Conservation (phyloP, 2,113 vertebrate genomes). For the Megaceryle maxima region DNA sequence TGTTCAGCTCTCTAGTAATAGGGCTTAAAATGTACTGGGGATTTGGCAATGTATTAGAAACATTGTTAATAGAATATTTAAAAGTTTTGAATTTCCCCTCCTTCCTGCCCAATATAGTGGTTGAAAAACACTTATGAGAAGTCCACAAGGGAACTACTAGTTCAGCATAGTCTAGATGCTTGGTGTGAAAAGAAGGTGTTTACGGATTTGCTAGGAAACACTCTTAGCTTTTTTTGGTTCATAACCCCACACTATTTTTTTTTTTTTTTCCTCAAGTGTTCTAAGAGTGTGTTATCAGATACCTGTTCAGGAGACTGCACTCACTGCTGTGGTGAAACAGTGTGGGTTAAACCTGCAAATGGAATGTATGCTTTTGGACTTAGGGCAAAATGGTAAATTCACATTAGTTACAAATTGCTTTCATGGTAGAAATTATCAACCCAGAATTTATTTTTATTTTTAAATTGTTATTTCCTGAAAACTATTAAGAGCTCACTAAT, state of each 20-base stretch:
- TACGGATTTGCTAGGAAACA: neutral
- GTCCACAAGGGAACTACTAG: neutral
- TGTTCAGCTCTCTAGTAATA: neutral
- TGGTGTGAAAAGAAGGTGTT: neutral
- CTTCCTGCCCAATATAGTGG: too few species aligned
- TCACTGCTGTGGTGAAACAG: neutral
- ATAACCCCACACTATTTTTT: neutral
- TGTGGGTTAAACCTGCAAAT: neutral
- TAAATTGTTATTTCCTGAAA: neutral
- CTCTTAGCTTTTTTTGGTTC: neutral
- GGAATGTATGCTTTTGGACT: rapidly evolving
- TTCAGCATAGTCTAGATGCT: neutral
- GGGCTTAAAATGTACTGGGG: neutral
- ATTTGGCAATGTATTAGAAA: neutral
- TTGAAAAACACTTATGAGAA: neutral
- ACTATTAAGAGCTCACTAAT: neutral
- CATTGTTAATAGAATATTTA: neutral
- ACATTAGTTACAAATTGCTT: neutral
- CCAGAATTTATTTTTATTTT: neutral
- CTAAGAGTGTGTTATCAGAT: neutral
- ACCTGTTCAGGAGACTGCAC: neutral
- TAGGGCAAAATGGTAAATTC: neutral
- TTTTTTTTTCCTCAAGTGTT: neutral
- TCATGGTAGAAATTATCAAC: neutral
- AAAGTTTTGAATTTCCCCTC: neutral